Evolutionary conservation across 2,113 vertebrate species (phyloP).

Genomic region (Galemys pyrenaicus): DNA sequence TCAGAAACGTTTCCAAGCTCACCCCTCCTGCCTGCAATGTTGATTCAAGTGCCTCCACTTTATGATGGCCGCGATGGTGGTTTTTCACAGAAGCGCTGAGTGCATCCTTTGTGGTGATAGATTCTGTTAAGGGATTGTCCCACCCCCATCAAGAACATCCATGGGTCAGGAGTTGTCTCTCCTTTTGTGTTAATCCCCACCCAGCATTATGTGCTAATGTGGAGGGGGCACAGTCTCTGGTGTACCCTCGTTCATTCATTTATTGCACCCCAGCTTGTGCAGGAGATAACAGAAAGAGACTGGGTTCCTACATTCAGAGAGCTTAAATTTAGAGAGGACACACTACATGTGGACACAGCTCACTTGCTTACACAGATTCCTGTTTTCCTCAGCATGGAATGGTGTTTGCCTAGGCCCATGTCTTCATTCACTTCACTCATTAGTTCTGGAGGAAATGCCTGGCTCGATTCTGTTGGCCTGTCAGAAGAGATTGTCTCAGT

Average conservation of each 20-base stretch:
- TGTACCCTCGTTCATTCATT: not conserved
- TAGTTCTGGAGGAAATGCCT: not conserved
- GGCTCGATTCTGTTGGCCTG: not conserved
- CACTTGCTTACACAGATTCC: not conserved
- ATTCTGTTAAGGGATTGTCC: not conserved
- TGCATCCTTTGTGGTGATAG: not conserved
- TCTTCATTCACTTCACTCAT: not conserved
- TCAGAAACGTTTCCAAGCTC: constrained; percentile 41
- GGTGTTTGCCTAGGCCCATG: not conserved
- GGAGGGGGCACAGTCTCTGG: not conserved
- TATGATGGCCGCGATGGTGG: not conserved
- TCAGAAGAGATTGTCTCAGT: not conserved
- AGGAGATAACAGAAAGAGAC: not conserved
- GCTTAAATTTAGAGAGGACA: not conserved
- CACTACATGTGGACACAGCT: rapidly evolving
- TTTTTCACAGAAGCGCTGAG: not conserved
- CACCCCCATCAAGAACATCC: not conserved
- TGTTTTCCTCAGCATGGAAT: not conserved
- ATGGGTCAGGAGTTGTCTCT: not conserved
- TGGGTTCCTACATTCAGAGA: not conserved
- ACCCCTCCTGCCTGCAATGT: constrained; percentile 31
- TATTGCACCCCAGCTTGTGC: not conserved
- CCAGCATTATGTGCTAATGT: not conserved
- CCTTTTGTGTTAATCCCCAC: not conserved
- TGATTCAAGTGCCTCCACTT: not conserved